Percentiles rank a stretch among this genome's conserved stretches.
These are phyloP conservation scores for Coturnix japonica DNA, from an alignment of 2,113 vertebrate genomes.

Conservation along the genomic window DNA sequence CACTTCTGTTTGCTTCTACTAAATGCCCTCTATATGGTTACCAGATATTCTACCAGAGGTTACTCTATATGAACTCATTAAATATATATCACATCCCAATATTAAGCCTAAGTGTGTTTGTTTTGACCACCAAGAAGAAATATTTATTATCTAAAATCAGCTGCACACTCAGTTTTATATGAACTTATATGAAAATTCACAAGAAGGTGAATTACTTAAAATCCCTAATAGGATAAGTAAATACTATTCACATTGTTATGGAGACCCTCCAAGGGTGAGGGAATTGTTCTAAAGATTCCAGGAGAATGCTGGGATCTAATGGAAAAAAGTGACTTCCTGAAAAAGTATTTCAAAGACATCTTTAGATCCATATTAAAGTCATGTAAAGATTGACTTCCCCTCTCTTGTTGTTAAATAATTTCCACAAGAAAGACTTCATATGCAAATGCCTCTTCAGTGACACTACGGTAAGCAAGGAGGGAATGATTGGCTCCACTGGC, in stretches of 20 bases:
- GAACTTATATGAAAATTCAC: not conserved
- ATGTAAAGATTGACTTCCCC: not conserved
- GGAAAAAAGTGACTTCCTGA: not conserved
- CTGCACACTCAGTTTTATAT: not conserved
- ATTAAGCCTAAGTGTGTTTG: not conserved
- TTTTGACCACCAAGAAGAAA: not conserved
- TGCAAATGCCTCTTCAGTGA: not conserved
- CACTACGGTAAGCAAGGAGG: not conserved
- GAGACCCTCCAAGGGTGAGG: not conserved
- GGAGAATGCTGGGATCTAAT: not conserved
- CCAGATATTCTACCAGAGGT: no score
- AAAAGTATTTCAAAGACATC: not conserved
- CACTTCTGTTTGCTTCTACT: not conserved
- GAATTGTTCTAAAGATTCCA: not conserved
- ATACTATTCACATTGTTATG: not conserved
- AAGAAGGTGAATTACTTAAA: accelerated
- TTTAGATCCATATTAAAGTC: not conserved
- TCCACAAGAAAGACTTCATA: not conserved
- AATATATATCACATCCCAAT: not conserved
- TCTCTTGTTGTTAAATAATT: not conserved
- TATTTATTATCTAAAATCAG: not conserved
- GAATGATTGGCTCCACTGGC: not conserved
- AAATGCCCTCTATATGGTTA: no score
- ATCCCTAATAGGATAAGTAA: not conserved
- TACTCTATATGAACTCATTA: not conserved